Conservation (phyloP, 2,113 vertebrate species). For the Neogale vison region DNA sequence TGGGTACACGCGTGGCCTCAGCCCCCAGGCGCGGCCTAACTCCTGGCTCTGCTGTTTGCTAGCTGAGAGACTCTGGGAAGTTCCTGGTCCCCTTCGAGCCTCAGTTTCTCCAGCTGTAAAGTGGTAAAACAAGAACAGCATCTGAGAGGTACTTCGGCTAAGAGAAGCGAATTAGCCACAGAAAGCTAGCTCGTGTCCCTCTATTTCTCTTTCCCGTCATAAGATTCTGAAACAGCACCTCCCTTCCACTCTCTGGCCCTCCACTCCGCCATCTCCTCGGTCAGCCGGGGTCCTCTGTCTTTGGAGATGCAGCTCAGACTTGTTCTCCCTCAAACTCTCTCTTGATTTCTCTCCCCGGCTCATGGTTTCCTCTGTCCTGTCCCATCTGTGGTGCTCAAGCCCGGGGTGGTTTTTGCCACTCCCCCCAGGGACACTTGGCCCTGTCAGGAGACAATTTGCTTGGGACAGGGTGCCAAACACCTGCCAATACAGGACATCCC, state of each 20-base stretch:
- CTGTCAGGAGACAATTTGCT: not conserved
- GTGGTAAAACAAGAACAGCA: not conserved
- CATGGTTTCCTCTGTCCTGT: accelerated
- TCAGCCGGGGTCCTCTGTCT: not conserved
- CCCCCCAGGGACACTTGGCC: not conserved
- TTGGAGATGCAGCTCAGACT: not conserved
- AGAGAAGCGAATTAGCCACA: not conserved
- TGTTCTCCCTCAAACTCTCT: not conserved
- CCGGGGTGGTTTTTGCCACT: not conserved
- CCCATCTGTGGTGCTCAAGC: not conserved
- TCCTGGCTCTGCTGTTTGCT: not conserved
- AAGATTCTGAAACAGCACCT: not conserved
- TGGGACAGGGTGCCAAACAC: not conserved
- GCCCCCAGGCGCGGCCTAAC: accelerated
- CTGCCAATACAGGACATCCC: not conserved
- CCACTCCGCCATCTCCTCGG: not conserved
- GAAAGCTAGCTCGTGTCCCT: not conserved
- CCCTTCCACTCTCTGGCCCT: not conserved
- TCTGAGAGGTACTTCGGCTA: not conserved
- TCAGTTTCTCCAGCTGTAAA: not conserved
- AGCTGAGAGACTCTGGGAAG: not conserved
- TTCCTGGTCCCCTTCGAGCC: not conserved
- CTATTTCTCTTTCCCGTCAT: not conserved
- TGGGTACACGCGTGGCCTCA: accelerated
- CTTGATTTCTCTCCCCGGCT: not conserved